Evolutionary conservation across 2,113 vertebrate genomes (phyloP).

Genomic region (Neofelis nebulosa): DNA sequence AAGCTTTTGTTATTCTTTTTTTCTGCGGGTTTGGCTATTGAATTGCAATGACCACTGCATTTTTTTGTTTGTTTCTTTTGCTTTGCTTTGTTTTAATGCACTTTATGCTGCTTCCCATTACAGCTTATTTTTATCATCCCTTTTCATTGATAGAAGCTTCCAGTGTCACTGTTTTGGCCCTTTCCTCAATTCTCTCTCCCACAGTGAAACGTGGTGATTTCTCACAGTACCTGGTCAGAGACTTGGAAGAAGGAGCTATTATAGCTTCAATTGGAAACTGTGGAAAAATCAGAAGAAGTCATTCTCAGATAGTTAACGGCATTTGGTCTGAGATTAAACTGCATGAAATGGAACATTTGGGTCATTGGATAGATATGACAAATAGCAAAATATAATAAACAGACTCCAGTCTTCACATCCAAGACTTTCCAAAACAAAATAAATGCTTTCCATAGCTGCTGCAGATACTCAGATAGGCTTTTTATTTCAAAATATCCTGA

Average conservation of each 20-base stretch:
- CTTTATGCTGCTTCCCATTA: slow-evolving; percentile 48
- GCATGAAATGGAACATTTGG: slow-evolving; percentile 76
- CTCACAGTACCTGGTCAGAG: slow-evolving; percentile 64
- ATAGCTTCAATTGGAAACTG: slow-evolving; percentile 54
- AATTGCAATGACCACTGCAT: slow-evolving; percentile 60
- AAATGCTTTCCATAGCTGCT: slow-evolving; percentile 64
- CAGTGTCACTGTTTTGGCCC: background rate
- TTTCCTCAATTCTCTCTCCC: slow-evolving; percentile 10
- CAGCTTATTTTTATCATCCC: slow-evolving; percentile 62
- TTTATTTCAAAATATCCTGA: slow-evolving; percentile 61
- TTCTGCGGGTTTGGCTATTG: slow-evolving; percentile 37
- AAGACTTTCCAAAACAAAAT: slow-evolving; percentile 77
- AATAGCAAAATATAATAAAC: slow-evolving; percentile 80
- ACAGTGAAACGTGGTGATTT: slow-evolving; percentile 58
- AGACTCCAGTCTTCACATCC: slow-evolving; percentile 64
- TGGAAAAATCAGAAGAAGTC: slow-evolving; percentile 69
- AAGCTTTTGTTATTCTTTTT: slow-evolving; percentile 35
- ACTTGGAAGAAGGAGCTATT: slow-evolving; percentile 76
- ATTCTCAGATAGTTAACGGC: slow-evolving; percentile 74
- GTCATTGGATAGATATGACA: slow-evolving; percentile 78
- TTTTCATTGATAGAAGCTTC: slow-evolving; percentile 56
- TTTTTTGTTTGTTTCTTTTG: slow-evolving; percentile 8
- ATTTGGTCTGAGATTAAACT: slow-evolving; percentile 76
- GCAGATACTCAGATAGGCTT: background rate
- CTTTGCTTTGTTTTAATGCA: background rate